A percentile compares a stretch with the other conserved stretches of the same genome.
phyloP scores from a whole-genome alignment of 2,113 vertebrate genomes.

The Atherinomorus stipes region DNA sequence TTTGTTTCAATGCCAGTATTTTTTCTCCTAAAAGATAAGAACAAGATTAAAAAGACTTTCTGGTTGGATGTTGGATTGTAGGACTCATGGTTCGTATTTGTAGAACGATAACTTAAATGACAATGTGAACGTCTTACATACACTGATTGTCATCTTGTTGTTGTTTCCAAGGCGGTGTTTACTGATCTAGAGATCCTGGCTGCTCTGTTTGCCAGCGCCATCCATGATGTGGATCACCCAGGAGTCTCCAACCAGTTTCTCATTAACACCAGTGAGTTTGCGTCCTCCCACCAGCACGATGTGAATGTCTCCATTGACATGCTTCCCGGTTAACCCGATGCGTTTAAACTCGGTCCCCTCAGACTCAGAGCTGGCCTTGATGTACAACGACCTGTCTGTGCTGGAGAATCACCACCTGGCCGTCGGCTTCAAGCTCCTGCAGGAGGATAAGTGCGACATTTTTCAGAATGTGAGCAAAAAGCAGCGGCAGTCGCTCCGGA shows the following conservation, averaged over 20 bases:
- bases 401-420: slow-evolving; percentile 95
- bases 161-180: slow-evolving; percentile 86
- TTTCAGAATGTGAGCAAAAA: slow-evolving; percentile 92
- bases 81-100: too few species aligned
- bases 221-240: slow-evolving; percentile 94
- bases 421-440: slow-evolving; percentile 92
- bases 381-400: slow-evolving; percentile 93
- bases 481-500: slow-evolving; percentile 88
- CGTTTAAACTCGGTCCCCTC: slow-evolving; percentile 11
- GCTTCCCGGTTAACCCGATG: background rate
- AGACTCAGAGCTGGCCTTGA: slow-evolving; percentile 93
- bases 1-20: too few species aligned
- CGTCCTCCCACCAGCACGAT: slow-evolving; percentile 8
- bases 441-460: slow-evolving; percentile 93
- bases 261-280: slow-evolving; percentile 93
- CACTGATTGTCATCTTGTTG: slow-evolving; percentile 24
- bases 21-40: too few species aligned
- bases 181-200: slow-evolving; percentile 93
- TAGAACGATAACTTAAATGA: background rate
- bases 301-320: background rate
- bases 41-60: too few species aligned
- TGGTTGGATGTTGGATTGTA: too few species aligned
- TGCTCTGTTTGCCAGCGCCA: slow-evolving; percentile 90
- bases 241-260: slow-evolving; percentile 96
- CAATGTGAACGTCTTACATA: background rate